Conservation (phyloP, 1,140 invertebrate species). For the Trichonephila clavipes region DNA sequence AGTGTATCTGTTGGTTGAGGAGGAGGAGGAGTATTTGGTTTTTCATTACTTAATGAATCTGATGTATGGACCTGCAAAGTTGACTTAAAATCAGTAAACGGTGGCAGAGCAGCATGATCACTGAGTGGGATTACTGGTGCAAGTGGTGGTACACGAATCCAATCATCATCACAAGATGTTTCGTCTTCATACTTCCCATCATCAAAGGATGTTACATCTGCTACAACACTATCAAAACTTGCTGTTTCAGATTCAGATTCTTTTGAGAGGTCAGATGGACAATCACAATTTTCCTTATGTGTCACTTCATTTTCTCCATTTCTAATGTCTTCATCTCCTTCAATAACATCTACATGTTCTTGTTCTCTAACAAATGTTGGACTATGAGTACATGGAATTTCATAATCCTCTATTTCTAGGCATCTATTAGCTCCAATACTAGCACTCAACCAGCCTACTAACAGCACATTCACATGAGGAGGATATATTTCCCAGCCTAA, state of each 20-base stretch:
- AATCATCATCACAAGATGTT: constrained; percentile 63
- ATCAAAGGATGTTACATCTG: constrained; percentile 38
- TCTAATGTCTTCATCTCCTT: neutral
- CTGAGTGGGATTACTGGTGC: neutral
- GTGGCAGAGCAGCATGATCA: neutral
- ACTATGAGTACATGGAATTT: constrained; percentile 7
- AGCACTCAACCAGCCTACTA: constrained; percentile 47
- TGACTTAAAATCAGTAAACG: too few species aligned
- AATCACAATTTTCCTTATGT: neutral
- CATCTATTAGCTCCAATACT: constrained; percentile 35
- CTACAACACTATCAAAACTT: neutral
- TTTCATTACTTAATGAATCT: neutral
- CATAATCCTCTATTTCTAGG: neutral
- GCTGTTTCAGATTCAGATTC: neutral
- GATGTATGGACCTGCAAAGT: neutral
- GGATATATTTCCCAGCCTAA: constrained; percentile 33
- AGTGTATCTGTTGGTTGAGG: neutral
- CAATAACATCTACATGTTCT: neutral
- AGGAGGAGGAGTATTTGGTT: neutral
- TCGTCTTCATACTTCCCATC: constrained; percentile 59
- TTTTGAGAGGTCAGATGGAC: neutral
- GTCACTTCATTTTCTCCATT: neutral
- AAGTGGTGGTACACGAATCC: neutral
- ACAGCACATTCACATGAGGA: neutral
- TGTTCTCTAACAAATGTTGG: neutral